These are phyloP conservation scores for Gopherus evgoodei DNA, from an alignment of 2,113 vertebrate genomes.

Conservation along the genomic window DNA sequence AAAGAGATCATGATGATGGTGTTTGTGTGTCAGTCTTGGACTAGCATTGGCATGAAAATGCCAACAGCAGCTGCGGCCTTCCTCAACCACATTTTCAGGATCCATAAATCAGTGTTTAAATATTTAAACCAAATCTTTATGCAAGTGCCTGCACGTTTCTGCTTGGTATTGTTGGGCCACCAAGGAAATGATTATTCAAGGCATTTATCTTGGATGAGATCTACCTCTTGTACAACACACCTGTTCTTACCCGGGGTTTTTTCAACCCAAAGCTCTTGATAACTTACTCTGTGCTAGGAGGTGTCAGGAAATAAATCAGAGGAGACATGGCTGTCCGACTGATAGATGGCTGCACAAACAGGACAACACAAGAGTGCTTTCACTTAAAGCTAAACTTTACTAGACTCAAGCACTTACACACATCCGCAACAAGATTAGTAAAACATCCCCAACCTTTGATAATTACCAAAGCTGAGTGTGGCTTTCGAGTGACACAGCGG, in stretches of 20 bases:
- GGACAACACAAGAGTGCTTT: too few relatives aligned
- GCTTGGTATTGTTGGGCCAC: slow-evolving; percentile 24
- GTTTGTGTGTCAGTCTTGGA: background rate
- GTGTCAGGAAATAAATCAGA: too few relatives aligned
- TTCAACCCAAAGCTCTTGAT: too few relatives aligned
- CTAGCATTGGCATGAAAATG: background rate
- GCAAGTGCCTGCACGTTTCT: slow-evolving; percentile 22
- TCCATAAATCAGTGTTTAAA: slow-evolving; percentile 25
- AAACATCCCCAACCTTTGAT: too few relatives aligned
- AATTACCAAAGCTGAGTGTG: too few relatives aligned
- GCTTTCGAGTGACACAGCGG: too few relatives aligned
- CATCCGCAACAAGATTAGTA: too few relatives aligned
- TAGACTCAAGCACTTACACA: too few relatives aligned
- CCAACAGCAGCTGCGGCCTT: background rate
- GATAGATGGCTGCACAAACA: too few relatives aligned
- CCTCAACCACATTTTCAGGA: background rate
- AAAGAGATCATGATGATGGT: background rate
- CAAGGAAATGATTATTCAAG: slow-evolving; percentile 44
- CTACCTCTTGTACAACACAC: slow-evolving; percentile 46
- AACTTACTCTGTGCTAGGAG: too few relatives aligned
- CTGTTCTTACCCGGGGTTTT: background rate
- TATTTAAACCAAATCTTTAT: slow-evolving; percentile 44
- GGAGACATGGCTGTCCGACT: too few relatives aligned
- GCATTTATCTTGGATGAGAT: slow-evolving; percentile 8
- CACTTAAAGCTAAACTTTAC: too few relatives aligned